Conservation (phyloP, 2,797 vertebrate species). For the Heterohyrax brucei region DNA sequence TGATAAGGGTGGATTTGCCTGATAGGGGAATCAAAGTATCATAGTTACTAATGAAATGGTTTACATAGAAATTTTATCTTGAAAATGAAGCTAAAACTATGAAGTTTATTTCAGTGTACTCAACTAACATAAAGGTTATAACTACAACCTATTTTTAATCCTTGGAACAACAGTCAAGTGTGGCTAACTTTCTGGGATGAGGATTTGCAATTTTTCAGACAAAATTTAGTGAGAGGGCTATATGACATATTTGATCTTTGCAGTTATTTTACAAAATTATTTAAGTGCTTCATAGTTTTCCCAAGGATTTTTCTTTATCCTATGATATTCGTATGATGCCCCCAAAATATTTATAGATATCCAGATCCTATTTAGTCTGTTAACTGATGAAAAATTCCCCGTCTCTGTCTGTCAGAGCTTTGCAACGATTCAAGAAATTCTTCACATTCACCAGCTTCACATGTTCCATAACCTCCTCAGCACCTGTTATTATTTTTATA, state of each 20-base stretch:
- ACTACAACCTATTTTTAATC: not conserved
- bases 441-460: not conserved
- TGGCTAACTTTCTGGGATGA: not conserved
- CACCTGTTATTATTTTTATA: not conserved
- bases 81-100: conserved; percentile 15
- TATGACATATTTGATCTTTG: not conserved
- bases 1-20: not conserved
- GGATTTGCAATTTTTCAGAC: conserved; percentile 20
- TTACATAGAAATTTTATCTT: not conserved
- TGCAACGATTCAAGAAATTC: conserved; percentile 25
- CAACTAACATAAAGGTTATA: conserved; percentile 29
- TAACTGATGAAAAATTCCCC: not conserved
- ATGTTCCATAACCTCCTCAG: not conserved
- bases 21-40: not conserved
- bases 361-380: not conserved
- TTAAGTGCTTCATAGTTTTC: not conserved
- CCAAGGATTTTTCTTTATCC: not conserved
- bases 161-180: not conserved
- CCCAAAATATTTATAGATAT: not conserved
- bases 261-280: not conserved
- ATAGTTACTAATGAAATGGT: not conserved
- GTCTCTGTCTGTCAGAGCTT: conserved; percentile 21
- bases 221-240: not conserved
- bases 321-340: not conserved
- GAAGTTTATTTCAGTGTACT: not conserved